These are phyloP conservation scores for Malurus melanocephalus DNA, from an alignment of 2,113 vertebrate species.

Conservation along the genomic window DNA sequence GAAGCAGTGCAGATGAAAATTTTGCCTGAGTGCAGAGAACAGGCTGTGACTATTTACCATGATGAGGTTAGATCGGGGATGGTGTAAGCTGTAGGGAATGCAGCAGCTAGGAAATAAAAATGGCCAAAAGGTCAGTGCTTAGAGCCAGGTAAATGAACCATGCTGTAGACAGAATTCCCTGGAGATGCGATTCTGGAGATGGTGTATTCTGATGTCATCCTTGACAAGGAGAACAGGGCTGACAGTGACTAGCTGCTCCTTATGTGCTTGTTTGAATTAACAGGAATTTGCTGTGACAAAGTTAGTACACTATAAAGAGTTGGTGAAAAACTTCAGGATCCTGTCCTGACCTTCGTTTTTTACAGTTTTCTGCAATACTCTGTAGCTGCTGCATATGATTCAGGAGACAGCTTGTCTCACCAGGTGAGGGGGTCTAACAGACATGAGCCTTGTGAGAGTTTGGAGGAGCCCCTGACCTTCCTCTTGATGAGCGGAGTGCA, in stretches of 20 bases:
- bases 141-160: background rate
- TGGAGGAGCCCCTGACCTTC: background rate
- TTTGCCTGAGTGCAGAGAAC: background rate
- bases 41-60: background rate
- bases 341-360: background rate
- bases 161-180: background rate
- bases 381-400: background rate
- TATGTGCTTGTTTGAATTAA: background rate
- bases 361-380: background rate
- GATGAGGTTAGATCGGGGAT: background rate
- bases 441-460: fast-evolving
- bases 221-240: background rate
- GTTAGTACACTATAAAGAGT: background rate
- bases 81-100: background rate
- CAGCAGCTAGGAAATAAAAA: background rate
- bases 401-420: fast-evolving
- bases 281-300: background rate
- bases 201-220: background rate
- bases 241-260: background rate
- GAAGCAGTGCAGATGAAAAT: background rate
- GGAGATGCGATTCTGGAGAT: background rate
- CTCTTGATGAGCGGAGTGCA: background rate
- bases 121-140: background rate
- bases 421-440: background rate
- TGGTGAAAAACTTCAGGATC: background rate